These are phyloP conservation scores for Lepidocyrtoides sp. DNA, from an alignment of 2,888 invertebrate genomes.

Conservation along the genomic window DNA sequence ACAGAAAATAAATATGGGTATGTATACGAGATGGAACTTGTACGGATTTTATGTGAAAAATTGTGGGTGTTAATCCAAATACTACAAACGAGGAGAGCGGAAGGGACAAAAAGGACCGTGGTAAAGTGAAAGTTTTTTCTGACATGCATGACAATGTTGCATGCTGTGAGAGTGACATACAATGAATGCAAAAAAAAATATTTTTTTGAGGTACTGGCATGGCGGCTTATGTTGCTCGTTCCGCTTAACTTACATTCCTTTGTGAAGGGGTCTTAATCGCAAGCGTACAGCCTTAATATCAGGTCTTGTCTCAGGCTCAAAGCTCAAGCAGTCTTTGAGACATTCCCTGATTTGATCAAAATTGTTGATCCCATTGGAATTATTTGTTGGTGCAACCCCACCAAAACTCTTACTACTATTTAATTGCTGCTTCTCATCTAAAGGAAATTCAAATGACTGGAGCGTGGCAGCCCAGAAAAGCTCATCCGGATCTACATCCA, in stretches of 20 bases:
- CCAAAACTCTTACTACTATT: slow-evolving; percentile 7
- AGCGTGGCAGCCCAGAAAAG: slow-evolving; percentile 75
- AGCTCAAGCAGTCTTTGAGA: slow-evolving; percentile 90
- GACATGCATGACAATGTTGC: too few species aligned
- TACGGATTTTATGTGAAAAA: too few species aligned
- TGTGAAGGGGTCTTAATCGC: slow-evolving; percentile 93
- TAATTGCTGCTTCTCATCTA: slow-evolving; percentile 59
- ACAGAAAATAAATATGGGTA: too few species aligned
- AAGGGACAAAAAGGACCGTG: too few species aligned
- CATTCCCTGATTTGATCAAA: slow-evolving; percentile 82
- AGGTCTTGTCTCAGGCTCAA: slow-evolving; percentile 93
- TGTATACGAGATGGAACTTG: too few species aligned
- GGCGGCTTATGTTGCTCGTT: slow-evolving; percentile 19
- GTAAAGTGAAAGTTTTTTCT: neutral
- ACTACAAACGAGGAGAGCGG: neutral
- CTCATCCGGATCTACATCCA: slow-evolving; percentile 67
- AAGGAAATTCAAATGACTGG: slow-evolving; percentile 63
- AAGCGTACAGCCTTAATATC: slow-evolving; percentile 93
- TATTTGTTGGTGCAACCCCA: slow-evolving; percentile 39
- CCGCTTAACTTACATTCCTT: slow-evolving; percentile 94
- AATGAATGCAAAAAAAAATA: neutral
- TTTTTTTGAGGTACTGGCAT: slow-evolving; percentile 35
- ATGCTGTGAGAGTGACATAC: neutral
- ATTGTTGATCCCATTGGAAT: slow-evolving; percentile 73
- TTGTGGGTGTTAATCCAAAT: too few species aligned